Evolutionary conservation across 2,113 vertebrate genomes (phyloP).

Genomic region (Nesoenas mayeri): DNA sequence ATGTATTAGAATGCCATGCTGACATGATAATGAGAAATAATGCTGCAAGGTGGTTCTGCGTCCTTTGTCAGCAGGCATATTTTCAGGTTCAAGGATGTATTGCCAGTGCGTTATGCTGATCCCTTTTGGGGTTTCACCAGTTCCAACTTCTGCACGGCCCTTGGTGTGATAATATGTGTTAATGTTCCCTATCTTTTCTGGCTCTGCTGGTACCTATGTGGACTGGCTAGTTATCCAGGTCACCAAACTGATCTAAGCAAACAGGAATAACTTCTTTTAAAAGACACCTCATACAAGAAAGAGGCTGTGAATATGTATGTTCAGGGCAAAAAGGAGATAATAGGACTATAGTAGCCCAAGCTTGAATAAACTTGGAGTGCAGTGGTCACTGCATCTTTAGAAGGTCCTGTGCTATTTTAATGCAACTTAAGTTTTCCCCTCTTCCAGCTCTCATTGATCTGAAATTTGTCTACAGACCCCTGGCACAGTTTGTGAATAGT

Average conservation of each 20-base stretch:
- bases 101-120: neutral
- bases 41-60: neutral
- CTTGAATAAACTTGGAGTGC: neutral
- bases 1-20: neutral
- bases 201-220: rapidly evolving
- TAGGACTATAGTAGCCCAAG: neutral
- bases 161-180: neutral
- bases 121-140: neutral
- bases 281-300: neutral
- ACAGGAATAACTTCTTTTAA: neutral
- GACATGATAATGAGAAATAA: neutral
- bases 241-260: neutral
- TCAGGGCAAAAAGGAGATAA: neutral
- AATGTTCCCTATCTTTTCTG: neutral
- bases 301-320: neutral
- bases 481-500: neutral
- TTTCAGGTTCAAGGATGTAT: neutral
- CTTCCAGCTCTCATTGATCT: neutral
- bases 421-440: neutral
- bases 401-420: neutral
- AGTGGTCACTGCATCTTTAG: neutral
- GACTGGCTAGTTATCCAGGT: neutral
- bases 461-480: neutral
- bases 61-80: neutral
- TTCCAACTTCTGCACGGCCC: neutral